Percentiles rank a stretch among this genome's conserved stretches.
Conservation (phyloP, 2,113 vertebrate species). For the Callospermophilus lateralis region DNA sequence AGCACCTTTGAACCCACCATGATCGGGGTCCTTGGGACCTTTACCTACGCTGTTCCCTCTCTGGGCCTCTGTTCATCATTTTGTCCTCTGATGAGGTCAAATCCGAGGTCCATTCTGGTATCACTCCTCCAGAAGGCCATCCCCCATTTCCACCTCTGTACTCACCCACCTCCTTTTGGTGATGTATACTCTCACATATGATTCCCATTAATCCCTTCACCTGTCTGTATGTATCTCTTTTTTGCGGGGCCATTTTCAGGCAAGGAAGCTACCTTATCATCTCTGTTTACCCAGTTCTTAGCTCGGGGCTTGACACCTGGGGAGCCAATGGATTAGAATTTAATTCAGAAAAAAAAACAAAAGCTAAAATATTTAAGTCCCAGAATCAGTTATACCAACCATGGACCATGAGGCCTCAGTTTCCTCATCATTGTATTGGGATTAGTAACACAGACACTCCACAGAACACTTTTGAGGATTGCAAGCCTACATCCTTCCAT, state of each 20-base stretch:
- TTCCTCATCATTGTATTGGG: neutral
- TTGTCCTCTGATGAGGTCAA: neutral
- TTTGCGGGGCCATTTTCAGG: neutral
- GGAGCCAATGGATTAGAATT: neutral
- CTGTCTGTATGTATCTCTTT: neutral
- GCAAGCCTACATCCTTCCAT: neutral
- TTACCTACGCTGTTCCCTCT: no score
- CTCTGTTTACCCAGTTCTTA: neutral
- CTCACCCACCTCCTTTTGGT: no score
- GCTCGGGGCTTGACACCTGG: neutral
- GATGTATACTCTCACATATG: neutral
- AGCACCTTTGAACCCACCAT: no score
- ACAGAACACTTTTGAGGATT: neutral
- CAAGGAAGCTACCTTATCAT: neutral
- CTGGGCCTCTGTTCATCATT: no score
- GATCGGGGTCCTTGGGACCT: no score
- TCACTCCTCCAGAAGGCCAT: neutral
- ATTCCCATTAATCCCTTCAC: neutral
- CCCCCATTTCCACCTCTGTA: neutral
- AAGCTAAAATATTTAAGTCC: neutral
- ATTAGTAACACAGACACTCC: neutral
- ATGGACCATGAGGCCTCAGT: neutral
- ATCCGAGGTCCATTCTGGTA: neutral
- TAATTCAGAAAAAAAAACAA: neutral
- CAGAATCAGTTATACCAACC: neutral